Evolutionary conservation across 2,888 invertebrate species (phyloP).

Genomic region (Drosophila lutescens): DNA sequence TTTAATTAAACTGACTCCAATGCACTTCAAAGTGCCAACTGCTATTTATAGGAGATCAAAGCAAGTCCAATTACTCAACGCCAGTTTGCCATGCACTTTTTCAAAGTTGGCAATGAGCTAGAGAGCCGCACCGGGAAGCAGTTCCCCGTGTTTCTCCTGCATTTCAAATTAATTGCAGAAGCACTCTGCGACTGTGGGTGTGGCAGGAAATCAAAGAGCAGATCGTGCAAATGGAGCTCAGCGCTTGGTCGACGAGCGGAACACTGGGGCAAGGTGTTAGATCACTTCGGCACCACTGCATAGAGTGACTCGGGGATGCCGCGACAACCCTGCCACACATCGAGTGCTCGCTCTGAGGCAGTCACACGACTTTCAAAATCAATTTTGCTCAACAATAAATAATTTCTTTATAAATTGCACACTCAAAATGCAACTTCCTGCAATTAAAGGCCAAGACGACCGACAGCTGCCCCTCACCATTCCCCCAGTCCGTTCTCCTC

Average conservation of each 20-base stretch:
- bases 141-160: slow-evolving; percentile 8
- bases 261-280: slow-evolving; percentile 60
- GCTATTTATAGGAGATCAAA: slow-evolving; percentile 74
- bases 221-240: slow-evolving; percentile 50
- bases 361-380: too few relatives aligned
- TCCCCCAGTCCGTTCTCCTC: too few relatives aligned
- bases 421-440: too few relatives aligned
- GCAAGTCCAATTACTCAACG: slow-evolving; percentile 75
- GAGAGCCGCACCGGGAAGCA: slow-evolving; percentile 56
- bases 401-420: too few relatives aligned
- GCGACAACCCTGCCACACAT: too few relatives aligned
- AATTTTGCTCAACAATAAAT: too few relatives aligned
- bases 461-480: too few relatives aligned
- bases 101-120: slow-evolving; percentile 76
- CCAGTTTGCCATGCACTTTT: slow-evolving; percentile 63
- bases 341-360: too few relatives aligned
- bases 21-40: slow-evolving; percentile 63
- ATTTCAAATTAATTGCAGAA: slow-evolving; percentile 71
- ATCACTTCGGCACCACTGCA: slow-evolving; percentile 10
- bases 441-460: too few relatives aligned
- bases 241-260: slow-evolving; percentile 6
- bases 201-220: slow-evolving; percentile 71
- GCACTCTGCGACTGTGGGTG: slow-evolving; percentile 46
- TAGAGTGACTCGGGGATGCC: too few relatives aligned
- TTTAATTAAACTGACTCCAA: slow-evolving; percentile 50